Conservation (phyloP, 37 sponge, comb jelly and placozoan species). For the Theonella swinhoei region DNA sequence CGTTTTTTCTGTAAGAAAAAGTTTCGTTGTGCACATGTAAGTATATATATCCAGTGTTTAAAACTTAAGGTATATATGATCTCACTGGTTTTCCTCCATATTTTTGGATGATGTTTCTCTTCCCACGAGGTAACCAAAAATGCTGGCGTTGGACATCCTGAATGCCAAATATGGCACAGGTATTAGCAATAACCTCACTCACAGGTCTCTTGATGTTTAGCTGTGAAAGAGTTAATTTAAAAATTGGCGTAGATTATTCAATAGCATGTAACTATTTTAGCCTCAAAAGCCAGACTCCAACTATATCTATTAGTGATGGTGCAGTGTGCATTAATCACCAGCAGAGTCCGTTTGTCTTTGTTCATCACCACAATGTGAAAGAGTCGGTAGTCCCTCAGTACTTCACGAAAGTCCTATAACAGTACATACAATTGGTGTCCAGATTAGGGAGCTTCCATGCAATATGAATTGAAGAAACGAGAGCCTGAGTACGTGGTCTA, state of each 20-base stretch:
- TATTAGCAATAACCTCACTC: constrained; percentile 4
- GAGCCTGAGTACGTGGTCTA: not conserved
- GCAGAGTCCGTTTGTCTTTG: constrained; percentile 52
- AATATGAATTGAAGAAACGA: not conserved
- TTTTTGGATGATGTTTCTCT: constrained; percentile 39
- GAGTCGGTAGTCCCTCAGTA: constrained; percentile 40
- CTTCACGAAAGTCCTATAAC: constrained; percentile 40
- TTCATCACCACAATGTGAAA: constrained; percentile 66
- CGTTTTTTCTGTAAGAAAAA: not conserved
- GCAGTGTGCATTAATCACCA: too few relatives aligned
- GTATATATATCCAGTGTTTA: not conserved
- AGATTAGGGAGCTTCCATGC: not conserved
- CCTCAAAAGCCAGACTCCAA: not conserved
- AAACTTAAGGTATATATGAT: not conserved
- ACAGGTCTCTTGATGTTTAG: constrained; percentile 15
- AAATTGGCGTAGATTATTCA: not conserved
- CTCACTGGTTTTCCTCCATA: constrained; percentile 63
- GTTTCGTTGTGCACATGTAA: not conserved
- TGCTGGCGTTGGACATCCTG: constrained; percentile 8
- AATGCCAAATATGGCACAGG: constrained; percentile 54
- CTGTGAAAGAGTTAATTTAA: not conserved
- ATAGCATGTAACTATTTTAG: not conserved
- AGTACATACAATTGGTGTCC: too few relatives aligned
- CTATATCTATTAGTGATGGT: too few relatives aligned
- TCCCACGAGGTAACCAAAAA: constrained; percentile 28